A percentile compares a stretch with the other conserved stretches of the same genome.
Evolutionary conservation across 1,140 invertebrate genomes (phyloP).

Genomic region (Drosophila cardini): DNA sequence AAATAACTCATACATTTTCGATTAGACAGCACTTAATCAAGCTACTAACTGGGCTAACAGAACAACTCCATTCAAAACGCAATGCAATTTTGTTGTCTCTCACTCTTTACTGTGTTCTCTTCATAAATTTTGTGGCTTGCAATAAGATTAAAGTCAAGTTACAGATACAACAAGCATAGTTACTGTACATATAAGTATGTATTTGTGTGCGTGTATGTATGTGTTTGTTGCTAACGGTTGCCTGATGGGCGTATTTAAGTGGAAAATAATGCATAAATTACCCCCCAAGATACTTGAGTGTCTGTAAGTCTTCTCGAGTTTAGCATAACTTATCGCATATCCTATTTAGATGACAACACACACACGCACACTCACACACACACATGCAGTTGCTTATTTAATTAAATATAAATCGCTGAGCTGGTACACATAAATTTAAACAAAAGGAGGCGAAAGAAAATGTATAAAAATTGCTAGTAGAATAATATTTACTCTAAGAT

Average conservation of each 20-base stretch:
- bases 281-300: conserved; percentile 54
- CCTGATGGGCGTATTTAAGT: conserved; percentile 36
- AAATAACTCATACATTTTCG: conserved; percentile 73
- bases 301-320: conserved; percentile 30
- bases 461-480: neutral
- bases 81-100: conserved; percentile 35
- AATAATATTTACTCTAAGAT: neutral
- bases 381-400: conserved; percentile 61
- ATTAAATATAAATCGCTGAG: conserved; percentile 77
- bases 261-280: conserved; percentile 80
- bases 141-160: conserved; percentile 42
- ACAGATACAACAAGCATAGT: conserved; percentile 14
- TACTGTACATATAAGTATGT: conserved; percentile 15
- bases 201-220: neutral
- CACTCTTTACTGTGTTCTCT: neutral
- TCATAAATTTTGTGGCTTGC: conserved; percentile 22
- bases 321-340: conserved; percentile 76
- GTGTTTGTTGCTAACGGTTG: conserved; percentile 8
- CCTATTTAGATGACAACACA: conserved; percentile 64
- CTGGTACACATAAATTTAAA: conserved; percentile 70
- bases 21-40: conserved; percentile 65
- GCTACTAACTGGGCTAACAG: conserved; percentile 22
- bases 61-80: conserved; percentile 12
- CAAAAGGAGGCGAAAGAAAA: conserved; percentile 34
- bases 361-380: conserved; percentile 3